These are phyloP conservation scores for Cordilura impudica DNA, from an alignment of 2,888 invertebrate genomes.

Conservation along the genomic window DNA sequence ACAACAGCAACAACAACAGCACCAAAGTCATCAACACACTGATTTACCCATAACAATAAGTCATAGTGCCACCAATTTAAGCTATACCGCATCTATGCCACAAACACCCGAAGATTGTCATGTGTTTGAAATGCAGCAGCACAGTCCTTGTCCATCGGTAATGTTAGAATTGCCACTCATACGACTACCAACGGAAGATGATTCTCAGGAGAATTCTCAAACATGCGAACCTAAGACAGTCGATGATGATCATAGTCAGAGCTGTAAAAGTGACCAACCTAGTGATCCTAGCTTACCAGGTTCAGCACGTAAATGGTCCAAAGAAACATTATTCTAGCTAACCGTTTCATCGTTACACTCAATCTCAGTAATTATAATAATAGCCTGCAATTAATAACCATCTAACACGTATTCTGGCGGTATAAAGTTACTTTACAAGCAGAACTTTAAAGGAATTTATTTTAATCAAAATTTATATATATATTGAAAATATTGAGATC, in stretches of 20 bases:
- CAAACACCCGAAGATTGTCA: constrained; percentile 44
- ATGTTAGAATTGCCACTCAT: constrained; percentile 77
- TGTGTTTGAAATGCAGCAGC: constrained; percentile 48
- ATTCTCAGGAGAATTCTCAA: constrained; percentile 54
- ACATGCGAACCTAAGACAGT: constrained; percentile 35
- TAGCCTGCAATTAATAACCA: constrained; percentile 2
- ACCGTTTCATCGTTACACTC: constrained; percentile 56
- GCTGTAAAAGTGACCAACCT: constrained; percentile 68
- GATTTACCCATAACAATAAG: constrained; percentile 60
- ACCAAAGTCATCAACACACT: constrained; percentile 18
- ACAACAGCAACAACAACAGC: constrained; percentile 4
- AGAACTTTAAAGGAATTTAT: constrained; percentile 24
- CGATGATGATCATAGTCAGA: constrained; percentile 64
- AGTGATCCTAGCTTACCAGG: constrained; percentile 77
- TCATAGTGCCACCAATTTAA: constrained; percentile 64
- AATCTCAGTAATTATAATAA: not conserved
- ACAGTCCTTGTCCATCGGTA: constrained; percentile 71
- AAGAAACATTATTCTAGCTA: constrained; percentile 88
- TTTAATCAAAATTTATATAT: not conserved
- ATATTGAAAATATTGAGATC: too few species aligned
- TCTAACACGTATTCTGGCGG: constrained; percentile 28
- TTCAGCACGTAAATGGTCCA: constrained; percentile 81
- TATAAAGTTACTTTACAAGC: constrained; percentile 56
- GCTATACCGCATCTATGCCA: constrained; percentile 63
- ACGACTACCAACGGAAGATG: constrained; percentile 72